phyloP scores from a whole-genome alignment of 2,888 invertebrate species.

The Drosophila siamana region DNA sequence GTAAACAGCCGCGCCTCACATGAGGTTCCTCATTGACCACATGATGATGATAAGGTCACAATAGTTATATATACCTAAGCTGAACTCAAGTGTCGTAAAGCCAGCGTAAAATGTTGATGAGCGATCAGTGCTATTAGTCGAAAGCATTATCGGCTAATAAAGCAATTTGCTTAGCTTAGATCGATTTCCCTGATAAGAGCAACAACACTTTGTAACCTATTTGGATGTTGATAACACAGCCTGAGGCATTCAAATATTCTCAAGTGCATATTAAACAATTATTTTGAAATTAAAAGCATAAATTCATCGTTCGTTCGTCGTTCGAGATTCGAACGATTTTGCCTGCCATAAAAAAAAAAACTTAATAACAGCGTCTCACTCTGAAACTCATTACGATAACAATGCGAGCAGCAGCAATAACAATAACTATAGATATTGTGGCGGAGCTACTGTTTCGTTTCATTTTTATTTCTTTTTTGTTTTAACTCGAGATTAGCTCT shows the following conservation, averaged over 20 bases:
- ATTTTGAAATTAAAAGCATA: slow-evolving; percentile 52
- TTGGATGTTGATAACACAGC: slow-evolving; percentile 39
- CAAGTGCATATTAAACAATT: slow-evolving; percentile 68
- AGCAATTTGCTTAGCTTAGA: slow-evolving; percentile 25
- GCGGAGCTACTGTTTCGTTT: slow-evolving; percentile 23
- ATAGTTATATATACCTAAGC: slow-evolving; percentile 7
- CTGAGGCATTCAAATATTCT: neutral
- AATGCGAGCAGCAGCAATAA: slow-evolving; percentile 8
- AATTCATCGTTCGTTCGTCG: slow-evolving; percentile 6
- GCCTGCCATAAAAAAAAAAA: slow-evolving; percentile 27
- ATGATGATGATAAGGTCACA: slow-evolving; percentile 27
- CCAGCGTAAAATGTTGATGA: neutral
- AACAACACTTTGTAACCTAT: slow-evolving; percentile 16
- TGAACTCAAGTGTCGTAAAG: slow-evolving; percentile 9
- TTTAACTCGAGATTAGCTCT: slow-evolving; percentile 43
- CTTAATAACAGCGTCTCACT: slow-evolving; percentile 27
- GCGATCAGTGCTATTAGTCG: slow-evolving; percentile 8
- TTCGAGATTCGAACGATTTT: slow-evolving; percentile 47
- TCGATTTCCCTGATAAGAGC: slow-evolving; percentile 44
- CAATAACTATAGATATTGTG: neutral
- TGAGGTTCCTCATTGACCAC: slow-evolving; percentile 7
- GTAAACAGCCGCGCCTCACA: slow-evolving; percentile 23
- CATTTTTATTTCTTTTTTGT: slow-evolving; percentile 1
- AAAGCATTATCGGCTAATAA: slow-evolving; percentile 32
- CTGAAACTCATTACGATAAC: slow-evolving; percentile 14